Percentiles rank a stretch among this genome's conserved stretches.
phyloP scores from a whole-genome alignment of 2,113 vertebrate species.

The Trochalopteron elliotii region DNA sequence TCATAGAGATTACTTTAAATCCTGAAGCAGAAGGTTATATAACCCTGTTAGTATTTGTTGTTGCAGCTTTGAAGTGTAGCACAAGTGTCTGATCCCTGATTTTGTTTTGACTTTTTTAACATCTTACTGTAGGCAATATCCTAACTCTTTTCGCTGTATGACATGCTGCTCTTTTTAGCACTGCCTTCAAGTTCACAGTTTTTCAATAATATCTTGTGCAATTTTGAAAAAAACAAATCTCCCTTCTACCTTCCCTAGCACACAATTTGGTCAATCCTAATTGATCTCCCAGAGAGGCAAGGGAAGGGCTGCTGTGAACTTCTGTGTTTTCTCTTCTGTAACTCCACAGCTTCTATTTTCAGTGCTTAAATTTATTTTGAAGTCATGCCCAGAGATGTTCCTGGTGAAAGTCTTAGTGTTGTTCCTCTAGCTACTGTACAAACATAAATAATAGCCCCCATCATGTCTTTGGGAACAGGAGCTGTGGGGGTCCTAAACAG shows the following conservation, averaged over 20 bases:
- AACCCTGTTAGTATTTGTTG: background rate
- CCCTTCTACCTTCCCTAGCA: background rate
- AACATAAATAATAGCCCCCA: background rate
- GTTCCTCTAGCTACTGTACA: background rate
- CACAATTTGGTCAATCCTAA: background rate
- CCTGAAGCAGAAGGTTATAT: background rate
- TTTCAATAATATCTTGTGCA: background rate
- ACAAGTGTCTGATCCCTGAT: background rate
- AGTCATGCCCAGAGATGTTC: background rate
- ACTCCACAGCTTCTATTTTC: background rate
- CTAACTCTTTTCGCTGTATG: background rate
- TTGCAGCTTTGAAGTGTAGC: background rate
- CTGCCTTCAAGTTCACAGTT: background rate
- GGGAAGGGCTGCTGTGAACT: background rate
- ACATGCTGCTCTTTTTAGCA: background rate
- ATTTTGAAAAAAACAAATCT: background rate
- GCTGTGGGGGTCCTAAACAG: background rate
- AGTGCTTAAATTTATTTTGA: background rate
- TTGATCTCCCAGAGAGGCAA: background rate
- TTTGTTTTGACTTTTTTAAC: background rate
- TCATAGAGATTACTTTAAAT: constrained; percentile 11
- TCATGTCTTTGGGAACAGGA: background rate
- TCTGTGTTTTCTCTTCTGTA: background rate
- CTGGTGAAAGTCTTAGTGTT: background rate
- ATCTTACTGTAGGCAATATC: background rate